Conservation (phyloP, 2,888 invertebrate species). For the Euclidia mi region DNA sequence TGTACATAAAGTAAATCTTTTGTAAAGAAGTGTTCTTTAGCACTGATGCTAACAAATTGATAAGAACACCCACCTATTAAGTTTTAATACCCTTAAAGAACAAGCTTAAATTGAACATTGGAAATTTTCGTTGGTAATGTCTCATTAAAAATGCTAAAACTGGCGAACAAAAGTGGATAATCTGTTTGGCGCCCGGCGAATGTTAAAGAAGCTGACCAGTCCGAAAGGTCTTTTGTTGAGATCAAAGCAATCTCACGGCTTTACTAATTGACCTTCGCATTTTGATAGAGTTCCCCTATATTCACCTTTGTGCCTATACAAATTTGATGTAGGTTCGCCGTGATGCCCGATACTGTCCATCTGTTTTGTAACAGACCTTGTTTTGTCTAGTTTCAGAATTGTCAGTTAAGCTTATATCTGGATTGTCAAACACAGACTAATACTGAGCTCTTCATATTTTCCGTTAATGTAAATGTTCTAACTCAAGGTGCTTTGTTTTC, state of each 20-base stretch:
- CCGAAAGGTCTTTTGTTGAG: slow-evolving; percentile 78
- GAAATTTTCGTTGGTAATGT: slow-evolving; percentile 73
- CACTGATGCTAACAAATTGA: slow-evolving; percentile 2
- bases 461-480: no score
- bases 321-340: slow-evolving; percentile 29
- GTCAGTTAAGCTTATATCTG: no score
- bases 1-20: slow-evolving; percentile 11
- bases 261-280: slow-evolving; percentile 83
- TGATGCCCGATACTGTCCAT: slow-evolving; percentile 24
- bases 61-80: slow-evolving; percentile 48
- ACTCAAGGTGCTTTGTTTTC: no score
- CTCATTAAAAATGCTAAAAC: slow-evolving; percentile 85
- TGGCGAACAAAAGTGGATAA: slow-evolving; percentile 84
- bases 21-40: slow-evolving; percentile 24
- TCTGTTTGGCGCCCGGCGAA: slow-evolving; percentile 81
- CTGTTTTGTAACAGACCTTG: not conserved
- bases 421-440: no score
- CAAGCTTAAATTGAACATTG: slow-evolving; percentile 66
- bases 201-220: slow-evolving; percentile 79
- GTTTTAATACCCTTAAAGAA: slow-evolving; percentile 56
- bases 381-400: no score
- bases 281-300: slow-evolving; percentile 64
- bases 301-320: slow-evolving; percentile 33
- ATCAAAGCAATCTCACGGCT: slow-evolving; percentile 80
- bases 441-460: no score